A percentile compares a stretch with the other conserved stretches of the same genome.
Conservation (phyloP, 1,140 invertebrate genomes). For the Lycorma delicatula region DNA sequence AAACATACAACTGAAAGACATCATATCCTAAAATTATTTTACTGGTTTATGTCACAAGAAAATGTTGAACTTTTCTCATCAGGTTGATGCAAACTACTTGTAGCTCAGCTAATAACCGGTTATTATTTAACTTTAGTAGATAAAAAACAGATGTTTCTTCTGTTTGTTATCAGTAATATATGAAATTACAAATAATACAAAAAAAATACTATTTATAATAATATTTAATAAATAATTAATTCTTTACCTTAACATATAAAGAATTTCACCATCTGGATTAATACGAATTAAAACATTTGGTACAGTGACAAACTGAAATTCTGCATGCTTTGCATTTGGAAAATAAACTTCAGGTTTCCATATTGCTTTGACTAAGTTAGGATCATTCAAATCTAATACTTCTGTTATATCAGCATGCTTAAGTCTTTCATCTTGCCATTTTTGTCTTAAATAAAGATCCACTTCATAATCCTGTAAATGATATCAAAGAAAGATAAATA, state of each 20-base stretch:
- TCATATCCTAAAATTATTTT: too few relatives aligned
- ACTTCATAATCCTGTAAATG: constrained; percentile 47
- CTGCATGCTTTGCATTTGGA: constrained; percentile 55
- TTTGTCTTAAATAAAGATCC: constrained; percentile 48
- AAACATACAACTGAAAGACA: too few relatives aligned
- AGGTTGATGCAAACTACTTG: too few relatives aligned
- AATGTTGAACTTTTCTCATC: too few relatives aligned
- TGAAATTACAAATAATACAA: too few relatives aligned
- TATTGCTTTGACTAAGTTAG: constrained; percentile 47
- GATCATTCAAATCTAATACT: constrained; percentile 47
- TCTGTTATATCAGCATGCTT: constrained; percentile 42
- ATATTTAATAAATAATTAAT: too few relatives aligned
- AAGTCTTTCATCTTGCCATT: constrained; percentile 47
- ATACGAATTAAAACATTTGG: constrained; percentile 59
- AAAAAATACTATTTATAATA: too few relatives aligned
- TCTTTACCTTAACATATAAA: constrained; percentile 58
- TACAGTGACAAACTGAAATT: constrained; percentile 56
- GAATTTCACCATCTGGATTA: constrained; percentile 49
- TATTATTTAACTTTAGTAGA: too few relatives aligned
- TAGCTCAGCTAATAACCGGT: too few relatives aligned
- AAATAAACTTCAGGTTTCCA: constrained; percentile 65
- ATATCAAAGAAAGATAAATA: not conserved
- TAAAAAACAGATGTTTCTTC: too few relatives aligned
- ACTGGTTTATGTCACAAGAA: too few relatives aligned
- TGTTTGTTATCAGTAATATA: too few relatives aligned